Conservation (phyloP, 2,888 invertebrate genomes). For the Nasonia oneida region DNA sequence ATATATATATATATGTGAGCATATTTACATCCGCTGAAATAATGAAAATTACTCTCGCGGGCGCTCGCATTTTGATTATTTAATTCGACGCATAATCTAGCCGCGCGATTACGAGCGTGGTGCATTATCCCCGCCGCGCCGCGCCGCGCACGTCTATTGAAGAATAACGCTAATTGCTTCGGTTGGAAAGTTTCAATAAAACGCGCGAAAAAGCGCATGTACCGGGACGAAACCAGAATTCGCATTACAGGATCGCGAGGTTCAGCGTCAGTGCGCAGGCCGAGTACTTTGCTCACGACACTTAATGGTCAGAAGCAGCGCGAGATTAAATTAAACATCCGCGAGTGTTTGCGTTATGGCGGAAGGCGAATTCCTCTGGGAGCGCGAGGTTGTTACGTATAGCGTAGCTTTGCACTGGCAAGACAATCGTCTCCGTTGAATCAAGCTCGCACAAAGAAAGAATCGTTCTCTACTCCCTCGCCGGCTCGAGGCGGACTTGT, state of each 20-base stretch:
- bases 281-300: not conserved
- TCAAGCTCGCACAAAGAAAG: not conserved
- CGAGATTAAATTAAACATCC: not conserved
- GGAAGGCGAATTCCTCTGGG: not conserved
- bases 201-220: not conserved
- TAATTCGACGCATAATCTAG: constrained; percentile 30
- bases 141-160: not conserved
- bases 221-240: constrained; percentile 16
- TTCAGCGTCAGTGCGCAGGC: not conserved
- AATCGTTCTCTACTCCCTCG: not conserved
- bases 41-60: constrained; percentile 10
- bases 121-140: not conserved
- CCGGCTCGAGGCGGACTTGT: not conserved
- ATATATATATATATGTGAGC: not conserved
- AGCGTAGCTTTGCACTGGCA: not conserved
- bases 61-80: constrained; percentile 32
- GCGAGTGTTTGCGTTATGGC: not conserved
- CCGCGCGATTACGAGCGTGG: not conserved
- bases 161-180: constrained; percentile 35
- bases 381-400: not conserved
- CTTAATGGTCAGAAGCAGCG: constrained; percentile 21
- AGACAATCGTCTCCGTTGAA: not conserved
- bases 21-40: constrained; percentile 11
- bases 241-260: constrained; percentile 4
- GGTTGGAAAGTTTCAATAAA: constrained; percentile 31